Percentiles rank a stretch among this genome's conserved stretches.
Conservation (phyloP, 2,888 invertebrate species). For the Melieria crassipennis region DNA sequence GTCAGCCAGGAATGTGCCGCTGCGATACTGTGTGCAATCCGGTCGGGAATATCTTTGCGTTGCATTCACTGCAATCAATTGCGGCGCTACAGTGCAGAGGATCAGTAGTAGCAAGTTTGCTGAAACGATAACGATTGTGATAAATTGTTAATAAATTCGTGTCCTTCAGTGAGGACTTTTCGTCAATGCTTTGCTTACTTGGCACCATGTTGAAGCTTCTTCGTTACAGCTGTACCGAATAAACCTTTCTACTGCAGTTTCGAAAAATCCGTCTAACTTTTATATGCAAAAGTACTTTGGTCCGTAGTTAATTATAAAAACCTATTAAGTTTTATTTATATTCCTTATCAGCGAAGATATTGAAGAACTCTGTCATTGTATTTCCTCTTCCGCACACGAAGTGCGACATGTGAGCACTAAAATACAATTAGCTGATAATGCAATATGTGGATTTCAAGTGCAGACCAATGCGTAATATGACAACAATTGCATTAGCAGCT, state of each 20-base stretch:
- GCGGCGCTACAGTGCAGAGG: neutral
- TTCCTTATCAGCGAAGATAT: too few relatives aligned
- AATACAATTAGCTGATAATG: slow-evolving; percentile 6
- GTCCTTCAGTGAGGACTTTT: too few relatives aligned
- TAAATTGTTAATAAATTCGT: neutral
- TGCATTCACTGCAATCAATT: slow-evolving; percentile 4
- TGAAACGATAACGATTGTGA: neutral
- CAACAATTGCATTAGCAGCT: too few relatives aligned
- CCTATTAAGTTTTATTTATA: too few relatives aligned
- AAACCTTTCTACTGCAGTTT: slow-evolving; percentile 10
- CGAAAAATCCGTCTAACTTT: neutral
- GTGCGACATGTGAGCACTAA: too few relatives aligned
- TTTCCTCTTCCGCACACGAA: too few relatives aligned
- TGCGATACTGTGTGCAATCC: neutral
- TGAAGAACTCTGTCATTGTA: too few relatives aligned
- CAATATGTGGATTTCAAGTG: neutral
- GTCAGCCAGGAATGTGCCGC: slow-evolving; percentile 1
- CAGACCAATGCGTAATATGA: too few relatives aligned
- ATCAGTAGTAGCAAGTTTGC: slow-evolving; percentile 23
- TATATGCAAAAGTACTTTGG: slow-evolving; percentile 8
- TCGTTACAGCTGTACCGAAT: slow-evolving; percentile 16
- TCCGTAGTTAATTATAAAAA: too few relatives aligned
- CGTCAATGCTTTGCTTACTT: slow-evolving; percentile 4
- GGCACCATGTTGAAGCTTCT: slow-evolving; percentile 15
- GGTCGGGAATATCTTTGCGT: neutral